A percentile compares a stretch with the other conserved stretches of the same genome.
Conservation (phyloP, 1,140 invertebrate species). For the Aphidius gifuensis region DNA sequence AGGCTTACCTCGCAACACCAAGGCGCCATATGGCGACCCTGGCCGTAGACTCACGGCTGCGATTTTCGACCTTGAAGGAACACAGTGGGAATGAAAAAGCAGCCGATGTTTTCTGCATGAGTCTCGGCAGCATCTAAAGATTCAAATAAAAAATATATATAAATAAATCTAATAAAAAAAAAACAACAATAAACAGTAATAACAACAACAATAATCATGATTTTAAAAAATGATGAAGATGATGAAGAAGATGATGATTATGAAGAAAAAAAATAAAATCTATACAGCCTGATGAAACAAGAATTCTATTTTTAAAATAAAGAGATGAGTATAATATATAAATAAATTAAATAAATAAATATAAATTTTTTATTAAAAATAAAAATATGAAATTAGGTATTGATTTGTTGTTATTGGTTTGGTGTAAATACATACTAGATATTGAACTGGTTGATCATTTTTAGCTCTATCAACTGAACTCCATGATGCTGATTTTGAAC, state of each 20-base stretch:
- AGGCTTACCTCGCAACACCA: slow-evolving; percentile 60
- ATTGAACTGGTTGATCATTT: slow-evolving; percentile 58
- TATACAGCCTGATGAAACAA: no score
- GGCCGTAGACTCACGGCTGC: slow-evolving; percentile 78
- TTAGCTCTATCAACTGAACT: slow-evolving; percentile 57
- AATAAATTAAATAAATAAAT: no score
- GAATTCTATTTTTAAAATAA: no score
- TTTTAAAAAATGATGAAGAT: no score
- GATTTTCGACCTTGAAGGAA: slow-evolving; percentile 70
- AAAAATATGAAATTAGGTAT: no score
- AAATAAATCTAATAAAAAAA: background rate
- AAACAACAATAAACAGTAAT: background rate
- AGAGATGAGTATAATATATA: no score
- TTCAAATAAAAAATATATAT: slow-evolving; percentile 14
- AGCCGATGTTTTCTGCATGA: slow-evolving; percentile 67
- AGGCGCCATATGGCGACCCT: slow-evolving; percentile 83
- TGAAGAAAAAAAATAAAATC: no score
- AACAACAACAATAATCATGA: no score
- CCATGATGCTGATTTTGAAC: slow-evolving; percentile 68
- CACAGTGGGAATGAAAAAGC: slow-evolving; percentile 74
- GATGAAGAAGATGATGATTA: no score
- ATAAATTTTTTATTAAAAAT: no score
- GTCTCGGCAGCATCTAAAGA: slow-evolving; percentile 63
- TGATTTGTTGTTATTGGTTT: no score
- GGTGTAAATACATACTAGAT: slow-evolving; percentile 54